These are phyloP conservation scores for Drosophila teissieri DNA, from an alignment of 1,140 invertebrate species.

Conservation along the genomic window DNA sequence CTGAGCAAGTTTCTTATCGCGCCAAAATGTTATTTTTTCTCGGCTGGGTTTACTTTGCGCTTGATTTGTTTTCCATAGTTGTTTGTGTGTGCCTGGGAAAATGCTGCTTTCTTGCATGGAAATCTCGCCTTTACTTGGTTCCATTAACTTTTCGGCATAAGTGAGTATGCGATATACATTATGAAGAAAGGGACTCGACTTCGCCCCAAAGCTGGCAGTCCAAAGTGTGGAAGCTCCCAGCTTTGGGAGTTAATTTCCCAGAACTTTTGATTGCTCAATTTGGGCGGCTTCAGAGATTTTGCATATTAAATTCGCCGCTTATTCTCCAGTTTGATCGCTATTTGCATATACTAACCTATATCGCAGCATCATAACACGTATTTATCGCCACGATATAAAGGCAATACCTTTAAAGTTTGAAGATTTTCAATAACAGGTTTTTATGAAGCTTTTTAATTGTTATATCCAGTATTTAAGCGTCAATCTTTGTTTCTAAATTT, in stretches of 20 bases:
- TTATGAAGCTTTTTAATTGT: background rate
- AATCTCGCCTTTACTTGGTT: conserved; percentile 28
- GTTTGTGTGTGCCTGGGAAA: conserved; percentile 15
- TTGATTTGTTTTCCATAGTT: conserved; percentile 60
- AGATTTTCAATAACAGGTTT: background rate
- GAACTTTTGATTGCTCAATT: conserved; percentile 47
- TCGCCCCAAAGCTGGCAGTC: background rate
- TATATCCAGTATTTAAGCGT: background rate
- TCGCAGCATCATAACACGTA: no score
- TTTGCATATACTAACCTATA: no score
- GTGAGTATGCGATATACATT: conserved; percentile 12
- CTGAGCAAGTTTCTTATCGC: conserved; percentile 63
- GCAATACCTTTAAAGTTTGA: no score
- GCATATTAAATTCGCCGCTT: conserved; percentile 20
- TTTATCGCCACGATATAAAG: no score
- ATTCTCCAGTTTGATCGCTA: conserved; percentile 2
- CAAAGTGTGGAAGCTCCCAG: conserved; percentile 15
- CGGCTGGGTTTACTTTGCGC: conserved; percentile 47
- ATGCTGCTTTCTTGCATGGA: conserved; percentile 33
- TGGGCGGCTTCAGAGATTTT: conserved; percentile 16
- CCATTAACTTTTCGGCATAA: conserved; percentile 40
- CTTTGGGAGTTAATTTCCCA: conserved; percentile 34
- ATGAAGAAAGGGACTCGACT: conserved; percentile 22
- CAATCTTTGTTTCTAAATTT: conserved; percentile 16
- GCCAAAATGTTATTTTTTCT: conserved; percentile 50